Evolutionary conservation across 2,888 invertebrate genomes (phyloP), one percentile per base, ranked within the genome.

Genomic region (Zygogramma bicolorata): DNA sequence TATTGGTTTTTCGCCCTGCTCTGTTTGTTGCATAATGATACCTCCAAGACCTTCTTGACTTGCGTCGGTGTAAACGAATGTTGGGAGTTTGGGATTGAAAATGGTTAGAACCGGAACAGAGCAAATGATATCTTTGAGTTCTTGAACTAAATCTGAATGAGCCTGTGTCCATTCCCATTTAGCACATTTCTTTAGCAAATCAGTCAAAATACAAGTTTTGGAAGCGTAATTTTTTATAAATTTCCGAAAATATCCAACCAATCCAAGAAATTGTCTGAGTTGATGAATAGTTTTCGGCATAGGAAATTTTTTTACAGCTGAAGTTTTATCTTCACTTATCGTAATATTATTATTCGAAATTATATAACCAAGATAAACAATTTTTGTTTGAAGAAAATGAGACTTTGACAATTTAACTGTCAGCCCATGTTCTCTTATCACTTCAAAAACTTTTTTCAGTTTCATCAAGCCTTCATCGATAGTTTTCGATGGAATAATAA

Each of bases 1-100:
- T 58, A 76, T 62, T 18, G 71, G 60, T 57, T 66, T 66, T 71
- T 74, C 65, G 25, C 57, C 65, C 8, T 40, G 40, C 7, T 65
- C 60, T 22, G 31, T 66, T 5, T 34, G 61, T 71, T 75, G 72
- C 18, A 34, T 73, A 1, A 76, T 34, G 25, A 77, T 76, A 34
- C 74, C 74, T n/a, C 72, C 76, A 29, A 68, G 58, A 25, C 77
- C 74, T 18, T 65, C 59, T 15, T 66, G 57, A 63, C 77, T 74
- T 8, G 72, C 76, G 53, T 77, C 75, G 13, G 77, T 77, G 58
- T 75, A 71, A n/a, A 76, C 38, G 13, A 27, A 22, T 65, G 59
- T 65, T 29, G 53, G 18, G 53, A 53, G 53, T 53, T 53, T 53
- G 5, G 53, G 53, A 57, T 67, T 46, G 49, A 31, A 38, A 38